Base-by-base conservation (phyloP, 2,113 vertebrate species). In the Phaethon lepturus region DNA sequence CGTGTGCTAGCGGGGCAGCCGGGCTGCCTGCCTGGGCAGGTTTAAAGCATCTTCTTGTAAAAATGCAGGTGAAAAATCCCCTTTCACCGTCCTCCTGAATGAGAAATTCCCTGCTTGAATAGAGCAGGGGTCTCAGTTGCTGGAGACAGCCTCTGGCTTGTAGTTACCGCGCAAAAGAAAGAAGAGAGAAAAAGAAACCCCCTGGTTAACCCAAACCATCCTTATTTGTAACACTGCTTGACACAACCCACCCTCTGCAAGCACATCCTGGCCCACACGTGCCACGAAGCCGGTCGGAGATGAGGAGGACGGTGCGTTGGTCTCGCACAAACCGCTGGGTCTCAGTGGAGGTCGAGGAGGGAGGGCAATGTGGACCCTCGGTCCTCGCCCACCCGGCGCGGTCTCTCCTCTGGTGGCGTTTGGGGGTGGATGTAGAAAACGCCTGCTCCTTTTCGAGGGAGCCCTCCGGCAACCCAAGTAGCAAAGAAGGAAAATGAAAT, bases 341-440 rank as follows among this genome's bases (percentile, higher is more conserved):
- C 62, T 63, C 19, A 22, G 29, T 14, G 38, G 56, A 35, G 66
- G 13, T 28, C 1, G 1, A 29, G 38, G 4, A 75, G 25, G 45
- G 55, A 66, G 59, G 29, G 14, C 18, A 12, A 19, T 6, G 7
- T 5, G 49, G 14, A 33, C 7, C 8, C 5, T 33, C 26, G 1
- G 25, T 29, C 42, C 42, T 78, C 2, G 0, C 66, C 33, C 42
- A 3, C 49, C 38, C 13, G 2, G 3, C 4, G 0, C 0, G 0
- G 2, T 17, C 24, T 59, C 35, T 89, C 18, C 38, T 68, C 23
- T 22, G 7, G 0, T 29, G 55, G 17, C 13, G 23, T 62, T 62
- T 50, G 52, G 56, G 52, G n/a, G 8, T 2, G 6, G 47, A 3
- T 44, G 3, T 3, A 49, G 64, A 9, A 67, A 35, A 35, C 53